These are phyloP conservation scores for Aporophyla lueneburgensis DNA, from an alignment of 2,888 invertebrate species.

Conservation along the genomic window DNA sequence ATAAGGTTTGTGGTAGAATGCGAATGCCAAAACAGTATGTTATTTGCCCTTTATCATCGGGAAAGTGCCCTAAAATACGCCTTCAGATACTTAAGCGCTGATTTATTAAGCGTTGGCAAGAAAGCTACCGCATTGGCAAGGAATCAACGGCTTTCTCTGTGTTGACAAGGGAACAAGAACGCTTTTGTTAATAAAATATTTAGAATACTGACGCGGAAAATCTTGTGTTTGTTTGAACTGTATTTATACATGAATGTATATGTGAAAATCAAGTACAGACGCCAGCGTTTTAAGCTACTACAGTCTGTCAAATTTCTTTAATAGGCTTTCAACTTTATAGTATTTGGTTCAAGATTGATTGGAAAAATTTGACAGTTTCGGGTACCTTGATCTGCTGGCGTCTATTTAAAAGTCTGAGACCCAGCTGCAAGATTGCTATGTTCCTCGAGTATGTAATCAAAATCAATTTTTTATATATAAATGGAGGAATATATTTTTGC, in stretches of 20 bases:
- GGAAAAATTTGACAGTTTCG: too few species aligned
- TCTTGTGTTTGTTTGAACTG: background rate
- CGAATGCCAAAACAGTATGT: constrained; percentile 38
- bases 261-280: background rate
- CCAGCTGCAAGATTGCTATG: too few species aligned
- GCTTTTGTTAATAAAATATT: constrained; percentile 10
- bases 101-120: constrained; percentile 57
- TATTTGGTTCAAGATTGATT: too few species aligned
- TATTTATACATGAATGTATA: background rate
- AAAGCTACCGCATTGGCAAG: constrained; percentile 47
- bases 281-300: too few species aligned
- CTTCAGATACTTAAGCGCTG: constrained; percentile 52
- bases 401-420: too few species aligned
- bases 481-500: too few species aligned
- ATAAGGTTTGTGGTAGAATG: constrained; percentile 1
- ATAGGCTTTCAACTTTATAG: too few species aligned
- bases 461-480: too few species aligned
- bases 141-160: constrained; percentile 38
- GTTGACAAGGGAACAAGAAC: constrained; percentile 14
- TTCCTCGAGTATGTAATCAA: too few species aligned
- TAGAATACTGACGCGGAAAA: constrained; percentile 9
- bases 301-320: too few species aligned
- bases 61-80: constrained; percentile 43
- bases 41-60: constrained; percentile 59
- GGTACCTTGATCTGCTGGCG: too few species aligned